Conservation (phyloP, 2,113 vertebrate species). For the Brachyhypopomus gauderio region DNA sequence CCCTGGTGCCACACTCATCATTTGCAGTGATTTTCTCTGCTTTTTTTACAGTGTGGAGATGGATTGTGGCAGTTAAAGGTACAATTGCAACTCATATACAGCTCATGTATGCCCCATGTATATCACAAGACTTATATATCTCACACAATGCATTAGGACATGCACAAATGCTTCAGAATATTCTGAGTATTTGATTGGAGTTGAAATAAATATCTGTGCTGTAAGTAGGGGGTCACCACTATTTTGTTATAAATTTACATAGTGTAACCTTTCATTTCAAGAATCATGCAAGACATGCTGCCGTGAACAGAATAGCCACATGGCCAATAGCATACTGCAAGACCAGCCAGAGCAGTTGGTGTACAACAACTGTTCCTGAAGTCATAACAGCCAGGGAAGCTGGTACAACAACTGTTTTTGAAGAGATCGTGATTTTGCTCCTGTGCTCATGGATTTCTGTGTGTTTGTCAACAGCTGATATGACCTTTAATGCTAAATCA, state of each 20-base stretch:
- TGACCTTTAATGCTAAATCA: conserved; percentile 17
- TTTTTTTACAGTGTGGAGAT: conserved; percentile 33
- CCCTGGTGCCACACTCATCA: neutral
- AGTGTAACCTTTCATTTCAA: neutral
- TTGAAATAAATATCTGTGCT: neutral
- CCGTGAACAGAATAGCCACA: no score
- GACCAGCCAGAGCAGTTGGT: no score
- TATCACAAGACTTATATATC: neutral
- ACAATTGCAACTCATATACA: neutral
- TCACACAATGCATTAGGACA: neutral
- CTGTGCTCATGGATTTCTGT: neutral
- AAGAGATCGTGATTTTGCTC: neutral
- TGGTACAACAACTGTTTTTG: no score
- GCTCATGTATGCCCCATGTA: neutral
- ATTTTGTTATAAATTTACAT: neutral
- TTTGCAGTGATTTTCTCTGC: neutral
- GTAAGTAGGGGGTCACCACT: neutral
- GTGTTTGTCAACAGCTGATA: neutral
- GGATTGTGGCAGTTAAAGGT: conserved; percentile 37
- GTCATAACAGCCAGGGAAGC: no score
- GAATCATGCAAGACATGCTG: no score
- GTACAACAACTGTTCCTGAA: no score
- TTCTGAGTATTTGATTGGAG: neutral
- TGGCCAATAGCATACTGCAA: no score
- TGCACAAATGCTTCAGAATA: neutral